phyloP scores from a whole-genome alignment of 2,797 vertebrate species.

The Xerus rutilus region DNA sequence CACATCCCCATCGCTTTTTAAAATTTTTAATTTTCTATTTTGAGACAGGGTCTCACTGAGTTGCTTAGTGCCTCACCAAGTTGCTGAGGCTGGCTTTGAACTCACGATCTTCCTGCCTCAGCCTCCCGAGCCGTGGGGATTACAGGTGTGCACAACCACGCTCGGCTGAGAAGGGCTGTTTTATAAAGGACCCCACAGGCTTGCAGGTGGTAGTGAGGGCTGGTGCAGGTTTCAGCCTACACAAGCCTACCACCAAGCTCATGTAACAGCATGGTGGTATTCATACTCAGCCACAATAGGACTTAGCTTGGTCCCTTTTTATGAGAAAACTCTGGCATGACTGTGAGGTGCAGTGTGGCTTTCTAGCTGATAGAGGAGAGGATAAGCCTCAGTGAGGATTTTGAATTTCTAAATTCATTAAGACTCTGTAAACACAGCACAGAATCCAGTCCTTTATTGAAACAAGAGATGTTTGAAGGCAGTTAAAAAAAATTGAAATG shows the following conservation, averaged over 20 bases:
- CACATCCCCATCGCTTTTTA: too few species aligned
- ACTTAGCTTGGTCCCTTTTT: not conserved
- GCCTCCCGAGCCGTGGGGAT: too few species aligned
- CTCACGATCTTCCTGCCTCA: too few species aligned
- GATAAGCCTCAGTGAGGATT: not conserved
- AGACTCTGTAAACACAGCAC: not conserved
- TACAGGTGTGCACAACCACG: too few species aligned
- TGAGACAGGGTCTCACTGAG: too few species aligned
- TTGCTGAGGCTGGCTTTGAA: too few species aligned
- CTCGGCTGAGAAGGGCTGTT: not conserved
- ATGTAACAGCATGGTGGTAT: rapidly evolving
- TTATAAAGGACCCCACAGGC: not conserved
- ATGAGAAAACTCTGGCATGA: not conserved
- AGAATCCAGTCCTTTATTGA: conserved; percentile 6
- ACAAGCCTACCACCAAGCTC: too few species aligned
- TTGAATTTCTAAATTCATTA: not conserved
- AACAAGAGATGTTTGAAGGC: not conserved
- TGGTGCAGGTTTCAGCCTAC: not conserved
- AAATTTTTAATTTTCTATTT: too few species aligned
- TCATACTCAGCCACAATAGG: too few species aligned
- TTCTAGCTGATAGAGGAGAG: not conserved
- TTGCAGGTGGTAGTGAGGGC: not conserved
- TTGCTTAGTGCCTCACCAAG: too few species aligned
- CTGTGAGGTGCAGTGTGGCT: not conserved
- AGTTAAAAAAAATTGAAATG: not conserved